Conservation (phyloP, 2,113 vertebrate species). For the Patagioenas fasciata region DNA sequence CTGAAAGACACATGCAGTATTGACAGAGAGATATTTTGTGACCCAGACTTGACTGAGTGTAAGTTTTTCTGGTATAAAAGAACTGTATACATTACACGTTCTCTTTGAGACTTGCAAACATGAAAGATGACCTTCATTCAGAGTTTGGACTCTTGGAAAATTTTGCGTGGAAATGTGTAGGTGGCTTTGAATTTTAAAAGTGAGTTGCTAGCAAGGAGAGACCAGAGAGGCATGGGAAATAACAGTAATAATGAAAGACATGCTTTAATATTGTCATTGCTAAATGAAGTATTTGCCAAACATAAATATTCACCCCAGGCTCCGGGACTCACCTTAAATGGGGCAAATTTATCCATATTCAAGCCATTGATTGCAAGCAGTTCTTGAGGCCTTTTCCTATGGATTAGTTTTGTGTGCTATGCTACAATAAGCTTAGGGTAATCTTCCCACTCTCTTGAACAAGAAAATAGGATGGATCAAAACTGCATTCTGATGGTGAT, state of each 20-base stretch:
- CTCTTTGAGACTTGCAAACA: neutral
- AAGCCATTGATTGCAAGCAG: neutral
- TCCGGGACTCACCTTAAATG: neutral
- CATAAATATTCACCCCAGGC: neutral
- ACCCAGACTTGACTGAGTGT: neutral
- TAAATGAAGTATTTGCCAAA: constrained; percentile 1
- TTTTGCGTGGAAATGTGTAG: neutral
- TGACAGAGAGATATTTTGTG: rapidly evolving
- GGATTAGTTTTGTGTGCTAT: neutral
- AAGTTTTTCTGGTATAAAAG: neutral
- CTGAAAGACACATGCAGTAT: neutral
- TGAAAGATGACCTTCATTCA: neutral
- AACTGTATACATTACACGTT: neutral
- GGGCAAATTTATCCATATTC: neutral
- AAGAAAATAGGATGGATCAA: neutral
- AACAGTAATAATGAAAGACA: neutral
- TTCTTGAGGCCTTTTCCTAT: neutral
- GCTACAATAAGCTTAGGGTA: neutral
- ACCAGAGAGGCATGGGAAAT: neutral
- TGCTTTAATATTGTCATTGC: neutral
- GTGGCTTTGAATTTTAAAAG: neutral
- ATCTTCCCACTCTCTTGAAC: neutral
- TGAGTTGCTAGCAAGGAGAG: neutral
- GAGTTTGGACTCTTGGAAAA: neutral
- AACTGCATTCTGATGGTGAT: neutral